Percentiles rank a stretch among this genome's conserved stretches.
Evolutionary conservation across 2,888 invertebrate species (phyloP).

Genomic region (Rhyacophila evoluta): DNA sequence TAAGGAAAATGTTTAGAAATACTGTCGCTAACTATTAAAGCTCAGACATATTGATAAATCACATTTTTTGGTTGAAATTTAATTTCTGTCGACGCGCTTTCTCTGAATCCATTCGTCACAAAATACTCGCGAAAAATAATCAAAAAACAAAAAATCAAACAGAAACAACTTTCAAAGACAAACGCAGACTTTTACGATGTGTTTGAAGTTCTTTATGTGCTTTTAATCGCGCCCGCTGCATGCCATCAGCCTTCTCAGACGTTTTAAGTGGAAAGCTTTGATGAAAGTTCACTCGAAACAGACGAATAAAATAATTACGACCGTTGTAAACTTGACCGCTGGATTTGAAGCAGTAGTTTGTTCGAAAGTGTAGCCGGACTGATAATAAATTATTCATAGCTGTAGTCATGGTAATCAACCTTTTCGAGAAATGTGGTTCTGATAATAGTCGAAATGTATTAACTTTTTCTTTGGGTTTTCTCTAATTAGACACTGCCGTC

Average conservation of each 20-base stretch:
- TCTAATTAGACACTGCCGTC: too few species aligned
- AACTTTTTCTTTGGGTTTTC: too few species aligned
- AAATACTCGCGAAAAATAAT: not conserved
- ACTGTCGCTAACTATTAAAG: not conserved
- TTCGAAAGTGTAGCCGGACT: slow-evolving; percentile 8
- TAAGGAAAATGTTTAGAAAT: not conserved
- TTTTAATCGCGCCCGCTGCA: not conserved
- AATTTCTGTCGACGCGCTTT: not conserved
- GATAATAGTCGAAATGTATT: too few species aligned
- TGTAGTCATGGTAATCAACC: too few species aligned
- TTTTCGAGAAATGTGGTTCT: too few species aligned
- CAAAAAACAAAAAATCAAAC: not conserved
- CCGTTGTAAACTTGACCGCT: slow-evolving; percentile 15
- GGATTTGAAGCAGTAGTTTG: not conserved
- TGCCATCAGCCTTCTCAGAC: not conserved
- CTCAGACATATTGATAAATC: not conserved
- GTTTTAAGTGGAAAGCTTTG: slow-evolving; percentile 11
- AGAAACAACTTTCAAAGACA: slow-evolving; percentile 8
- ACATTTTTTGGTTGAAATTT: not conserved
- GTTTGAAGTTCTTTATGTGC: slow-evolving; percentile 24
- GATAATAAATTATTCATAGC: not conserved
- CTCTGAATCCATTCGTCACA: slow-evolving; percentile 2
- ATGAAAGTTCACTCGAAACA: not conserved
- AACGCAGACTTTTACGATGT: slow-evolving; percentile 13
- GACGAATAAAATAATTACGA: slow-evolving; percentile 16